Percentiles rank a stretch among this genome's conserved stretches.
Evolutionary conservation across 2,888 invertebrate species (phyloP).

Genomic region (Heteropelma amictum): DNA sequence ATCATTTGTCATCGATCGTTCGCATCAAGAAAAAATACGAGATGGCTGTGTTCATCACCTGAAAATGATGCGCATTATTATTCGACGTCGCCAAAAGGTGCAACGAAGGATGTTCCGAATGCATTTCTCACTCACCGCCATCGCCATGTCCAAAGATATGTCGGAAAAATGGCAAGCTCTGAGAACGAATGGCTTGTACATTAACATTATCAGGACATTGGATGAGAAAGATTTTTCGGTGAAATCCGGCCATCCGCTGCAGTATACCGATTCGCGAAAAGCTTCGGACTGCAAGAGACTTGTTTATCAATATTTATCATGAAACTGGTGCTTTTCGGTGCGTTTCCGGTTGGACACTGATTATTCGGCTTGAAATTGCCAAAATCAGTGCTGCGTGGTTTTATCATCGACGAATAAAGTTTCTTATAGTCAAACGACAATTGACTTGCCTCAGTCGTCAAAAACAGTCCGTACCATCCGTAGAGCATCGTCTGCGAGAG

Average conservation of each 20-base stretch:
- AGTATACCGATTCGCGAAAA: constrained; percentile 59
- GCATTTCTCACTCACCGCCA: constrained; percentile 12
- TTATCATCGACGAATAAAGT: too few species aligned
- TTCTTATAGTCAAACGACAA: too few species aligned
- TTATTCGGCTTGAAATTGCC: too few species aligned
- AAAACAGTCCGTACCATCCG: neutral
- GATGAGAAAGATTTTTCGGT: constrained; percentile 46
- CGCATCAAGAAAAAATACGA: constrained; percentile 4
- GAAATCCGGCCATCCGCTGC: constrained; percentile 56
- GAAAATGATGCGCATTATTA: neutral
- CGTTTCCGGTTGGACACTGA: too few species aligned
- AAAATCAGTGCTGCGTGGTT: too few species aligned
- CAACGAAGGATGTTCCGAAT: neutral
- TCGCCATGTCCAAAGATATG: constrained; percentile 54
- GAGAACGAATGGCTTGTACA: constrained; percentile 61
- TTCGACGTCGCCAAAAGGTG: neutral
- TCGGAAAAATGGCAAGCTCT: constrained; percentile 57
- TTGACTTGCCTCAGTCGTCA: neutral
- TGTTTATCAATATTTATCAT: too few species aligned
- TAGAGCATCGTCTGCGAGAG: neutral
- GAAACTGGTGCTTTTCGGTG: too few species aligned
- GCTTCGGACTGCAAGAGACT: constrained; percentile 59
- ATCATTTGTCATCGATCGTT: constrained; percentile 2
- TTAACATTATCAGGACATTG: constrained; percentile 54
- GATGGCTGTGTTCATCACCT: neutral